phyloP scores from a whole-genome alignment of 2,888 invertebrate species.

The Eumacrocentrus americanus region DNA sequence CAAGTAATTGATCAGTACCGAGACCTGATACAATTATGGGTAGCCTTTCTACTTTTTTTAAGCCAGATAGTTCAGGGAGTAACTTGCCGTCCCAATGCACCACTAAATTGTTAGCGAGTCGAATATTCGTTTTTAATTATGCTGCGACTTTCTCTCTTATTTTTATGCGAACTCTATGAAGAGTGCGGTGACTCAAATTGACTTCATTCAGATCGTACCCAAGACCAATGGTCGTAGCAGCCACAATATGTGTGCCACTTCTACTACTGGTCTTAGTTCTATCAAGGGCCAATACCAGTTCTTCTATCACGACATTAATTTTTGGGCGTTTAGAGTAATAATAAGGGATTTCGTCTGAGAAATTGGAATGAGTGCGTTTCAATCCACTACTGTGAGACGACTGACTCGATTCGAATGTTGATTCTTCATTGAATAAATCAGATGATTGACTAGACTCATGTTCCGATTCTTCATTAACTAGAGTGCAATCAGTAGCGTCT shows the following conservation, averaged over 20 bases:
- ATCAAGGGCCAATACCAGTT: constrained; percentile 2
- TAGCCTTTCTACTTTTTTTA: constrained; percentile 22
- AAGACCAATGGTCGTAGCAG: not conserved
- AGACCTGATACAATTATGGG: constrained; percentile 19
- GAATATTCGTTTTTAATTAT: not conserved
- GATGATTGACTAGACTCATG: too few relatives aligned
- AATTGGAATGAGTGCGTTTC: not conserved
- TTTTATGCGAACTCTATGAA: not conserved
- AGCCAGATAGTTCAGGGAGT: not conserved
- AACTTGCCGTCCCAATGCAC: constrained; percentile 9
- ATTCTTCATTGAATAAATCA: too few relatives aligned
- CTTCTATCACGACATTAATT: not conserved
- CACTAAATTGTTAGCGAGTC: not conserved
- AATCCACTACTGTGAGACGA: not conserved
- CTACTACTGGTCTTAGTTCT: not conserved
- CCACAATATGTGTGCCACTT: not conserved
- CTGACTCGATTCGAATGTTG: too few relatives aligned
- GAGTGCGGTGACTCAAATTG: not conserved
- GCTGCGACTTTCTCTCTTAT: not conserved
- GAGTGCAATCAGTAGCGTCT: too few relatives aligned
- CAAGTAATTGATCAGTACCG: constrained; percentile 6
- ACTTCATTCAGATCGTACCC: not conserved
- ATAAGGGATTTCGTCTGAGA: not conserved
- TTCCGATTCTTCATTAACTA: too few relatives aligned
- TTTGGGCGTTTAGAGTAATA: too few relatives aligned